Evolutionary conservation across 2,797 vertebrate genomes (phyloP), one percentile per base, ranked within the genome.

Genomic region (Clarias laeviceps): DNA sequence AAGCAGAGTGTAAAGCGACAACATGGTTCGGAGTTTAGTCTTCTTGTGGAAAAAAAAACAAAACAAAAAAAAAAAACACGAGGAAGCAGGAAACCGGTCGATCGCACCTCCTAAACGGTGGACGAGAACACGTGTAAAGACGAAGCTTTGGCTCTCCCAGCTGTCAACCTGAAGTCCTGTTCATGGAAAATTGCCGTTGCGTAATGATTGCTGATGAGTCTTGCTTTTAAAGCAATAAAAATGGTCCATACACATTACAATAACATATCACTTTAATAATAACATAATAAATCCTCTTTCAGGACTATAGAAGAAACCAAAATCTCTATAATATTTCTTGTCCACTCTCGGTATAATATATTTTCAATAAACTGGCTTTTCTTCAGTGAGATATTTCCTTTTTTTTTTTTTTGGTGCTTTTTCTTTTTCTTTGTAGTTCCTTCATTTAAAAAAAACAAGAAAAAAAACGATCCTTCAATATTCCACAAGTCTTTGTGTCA

Each of bases 201-300:
- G 88, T 89, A 87, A 88, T 85, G 89, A 89, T 84, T 88, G 87
- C 89, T 90, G 89, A 81, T 91, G 88, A 90, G 82, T 91, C 86
- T 90, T 88, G 89, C 82, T 83, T 85, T 89, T 88, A 89, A 90
- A 89, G 88, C 88, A 93, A 92, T 90, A 92, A 40, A 86, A 83
- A 86, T 72, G 87, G 88, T 92, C 77, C 88, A 89, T 90, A 87
- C 88, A 91, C 93, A 94, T 88, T 93, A 93, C 89, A 90, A 90
- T 92, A 90, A 93, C 90, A 93, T 91, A 91, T 92, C 86, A 45
- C 66, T 86, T 89, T 92, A 92, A 93, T 92, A 94, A 91, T 88
- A 91, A 92, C 89, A 92, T 91, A 91, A 93, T 92, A 93, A 87
- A 93, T 89, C 89, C 89, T 90, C 87, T 89, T 90, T 88, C 88